Evolutionary conservation across 2,797 vertebrate genomes (phyloP).

Genomic region (Brachymystax lenok): DNA sequence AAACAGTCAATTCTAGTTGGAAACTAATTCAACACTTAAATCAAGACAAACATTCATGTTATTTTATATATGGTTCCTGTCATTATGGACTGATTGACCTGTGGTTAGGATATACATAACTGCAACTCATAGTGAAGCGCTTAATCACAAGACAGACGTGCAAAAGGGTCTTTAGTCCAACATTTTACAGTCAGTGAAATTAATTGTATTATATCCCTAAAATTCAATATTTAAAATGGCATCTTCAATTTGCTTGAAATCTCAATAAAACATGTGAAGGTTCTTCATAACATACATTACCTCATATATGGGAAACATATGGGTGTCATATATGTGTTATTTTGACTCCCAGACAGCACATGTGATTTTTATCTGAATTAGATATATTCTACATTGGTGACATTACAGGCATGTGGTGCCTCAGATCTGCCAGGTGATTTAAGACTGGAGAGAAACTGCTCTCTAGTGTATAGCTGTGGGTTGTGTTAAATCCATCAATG

Average conservation of each 20-base stretch:
- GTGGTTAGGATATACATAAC: background rate
- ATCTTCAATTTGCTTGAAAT: background rate
- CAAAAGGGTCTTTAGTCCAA: background rate
- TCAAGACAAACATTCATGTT: background rate
- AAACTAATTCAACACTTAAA: background rate
- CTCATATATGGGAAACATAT: slow-evolving; percentile 8
- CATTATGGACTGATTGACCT: background rate
- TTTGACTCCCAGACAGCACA: slow-evolving; percentile 3
- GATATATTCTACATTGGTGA: slow-evolving; percentile 13
- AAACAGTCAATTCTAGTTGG: background rate
- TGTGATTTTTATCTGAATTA: slow-evolving; percentile 11
- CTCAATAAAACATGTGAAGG: background rate
- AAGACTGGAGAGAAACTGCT: background rate
- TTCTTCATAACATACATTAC: background rate
- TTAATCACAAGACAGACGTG: background rate
- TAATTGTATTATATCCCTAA: background rate
- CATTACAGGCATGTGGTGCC: background rate
- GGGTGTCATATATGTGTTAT: background rate
- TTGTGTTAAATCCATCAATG: too few relatives aligned
- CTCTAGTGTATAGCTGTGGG: background rate
- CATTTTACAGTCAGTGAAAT: background rate
- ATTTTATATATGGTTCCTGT: background rate
- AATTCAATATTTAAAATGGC: background rate
- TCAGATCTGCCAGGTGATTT: slow-evolving; percentile 12
- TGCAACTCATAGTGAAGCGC: background rate